Percentiles rank a stretch among this genome's conserved stretches.
phyloP scores from a whole-genome alignment of 2,797 vertebrate species.

The Pantherophis vulpinus region DNA sequence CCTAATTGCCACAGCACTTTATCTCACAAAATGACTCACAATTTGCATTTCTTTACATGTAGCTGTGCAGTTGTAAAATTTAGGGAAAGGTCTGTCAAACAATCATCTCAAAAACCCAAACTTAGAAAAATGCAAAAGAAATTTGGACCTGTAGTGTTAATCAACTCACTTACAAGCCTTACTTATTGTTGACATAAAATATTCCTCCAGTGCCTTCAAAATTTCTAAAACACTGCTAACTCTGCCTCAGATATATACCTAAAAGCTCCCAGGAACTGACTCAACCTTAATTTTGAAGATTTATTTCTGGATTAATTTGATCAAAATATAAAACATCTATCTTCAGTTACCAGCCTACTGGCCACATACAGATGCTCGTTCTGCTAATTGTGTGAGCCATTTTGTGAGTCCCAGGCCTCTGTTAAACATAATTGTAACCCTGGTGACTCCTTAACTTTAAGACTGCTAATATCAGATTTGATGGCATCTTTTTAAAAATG shows the following conservation, averaged over 20 bases:
- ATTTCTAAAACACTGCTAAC: not conserved
- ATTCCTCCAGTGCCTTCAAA: not conserved
- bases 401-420: not conserved
- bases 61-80: not conserved
- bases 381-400: not conserved
- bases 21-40: not conserved
- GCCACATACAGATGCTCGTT: not conserved
- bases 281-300: not conserved
- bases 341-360: not conserved
- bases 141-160: not conserved
- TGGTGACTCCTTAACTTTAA: not conserved
- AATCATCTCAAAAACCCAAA: not conserved
- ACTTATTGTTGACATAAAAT: not conserved
- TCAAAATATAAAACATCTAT: not conserved
- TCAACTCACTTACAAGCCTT: not conserved
- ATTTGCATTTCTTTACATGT: not conserved
- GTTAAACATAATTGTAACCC: not conserved
- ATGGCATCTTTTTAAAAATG: not conserved
- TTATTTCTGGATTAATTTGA: not conserved
- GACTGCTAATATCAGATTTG: not conserved
- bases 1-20: not conserved
- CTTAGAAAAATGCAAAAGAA: not conserved
- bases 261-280: not conserved
- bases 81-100: not conserved
- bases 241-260: not conserved